These are phyloP conservation scores for Thalpophila matura DNA, from an alignment of 2,888 invertebrate genomes.

Conservation along the genomic window DNA sequence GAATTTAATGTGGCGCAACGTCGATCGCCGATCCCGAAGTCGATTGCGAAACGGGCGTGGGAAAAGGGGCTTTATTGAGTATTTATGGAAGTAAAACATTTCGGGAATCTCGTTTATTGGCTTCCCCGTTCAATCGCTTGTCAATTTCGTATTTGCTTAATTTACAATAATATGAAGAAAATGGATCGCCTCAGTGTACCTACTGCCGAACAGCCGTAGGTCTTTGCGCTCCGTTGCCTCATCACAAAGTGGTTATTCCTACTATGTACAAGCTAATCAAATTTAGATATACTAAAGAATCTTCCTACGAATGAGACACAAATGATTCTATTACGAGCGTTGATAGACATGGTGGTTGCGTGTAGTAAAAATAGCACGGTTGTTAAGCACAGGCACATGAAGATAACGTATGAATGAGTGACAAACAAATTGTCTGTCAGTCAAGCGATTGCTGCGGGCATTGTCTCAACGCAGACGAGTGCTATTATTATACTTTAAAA, in stretches of 20 bases:
- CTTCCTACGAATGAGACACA: conserved; percentile 16
- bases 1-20: conserved; percentile 85
- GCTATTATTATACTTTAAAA: conserved; percentile 61
- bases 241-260: conserved; percentile 1
- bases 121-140: conserved; percentile 72
- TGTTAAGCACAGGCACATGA: conserved; percentile 67
- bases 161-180: conserved; percentile 68
- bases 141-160: conserved; percentile 75
- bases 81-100: conserved; percentile 80
- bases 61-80: conserved; percentile 79
- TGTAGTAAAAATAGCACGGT: conserved; percentile 67
- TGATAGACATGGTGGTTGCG: conserved; percentile 51
- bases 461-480: conserved; percentile 53
- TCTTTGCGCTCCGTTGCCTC: conserved; percentile 1
- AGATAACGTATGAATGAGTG: conserved; percentile 68
- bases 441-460: conserved; percentile 59
- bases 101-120: conserved; percentile 80
- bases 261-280: conserved; percentile 1
- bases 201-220: not conserved
- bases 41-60: conserved; percentile 78
- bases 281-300: not conserved
- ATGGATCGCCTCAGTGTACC: conserved; percentile 39
- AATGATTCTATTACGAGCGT: conserved; percentile 45
- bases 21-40: conserved; percentile 74
- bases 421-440: conserved; percentile 77